A percentile compares a stretch with the other conserved stretches of the same genome.
Conservation (phyloP, 2,113 vertebrate species). For the Xiphophorus couchianus region DNA sequence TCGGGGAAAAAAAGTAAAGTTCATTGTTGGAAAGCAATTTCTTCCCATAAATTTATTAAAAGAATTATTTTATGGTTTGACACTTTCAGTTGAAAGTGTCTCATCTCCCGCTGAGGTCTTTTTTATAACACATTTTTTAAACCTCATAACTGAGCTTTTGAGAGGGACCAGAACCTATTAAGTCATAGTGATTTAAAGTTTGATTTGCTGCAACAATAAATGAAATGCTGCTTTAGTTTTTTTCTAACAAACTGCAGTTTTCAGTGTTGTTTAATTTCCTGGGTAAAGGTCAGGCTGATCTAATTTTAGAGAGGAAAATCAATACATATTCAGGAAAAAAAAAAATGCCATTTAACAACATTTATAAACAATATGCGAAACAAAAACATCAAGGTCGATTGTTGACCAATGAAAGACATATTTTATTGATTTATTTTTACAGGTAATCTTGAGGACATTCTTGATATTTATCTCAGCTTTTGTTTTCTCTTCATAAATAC, state of each 20-base stretch:
- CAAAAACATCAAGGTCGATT: not conserved
- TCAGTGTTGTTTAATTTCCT: not conserved
- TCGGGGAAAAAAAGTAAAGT: not conserved
- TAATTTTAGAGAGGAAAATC: not conserved
- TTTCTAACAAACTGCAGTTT: not conserved
- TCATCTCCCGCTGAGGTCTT: not conserved
- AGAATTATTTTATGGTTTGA: not conserved
- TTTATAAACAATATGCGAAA: not conserved
- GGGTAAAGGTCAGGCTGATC: not conserved
- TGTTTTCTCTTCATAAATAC: not conserved
- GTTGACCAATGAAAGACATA: not conserved
- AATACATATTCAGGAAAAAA: not conserved
- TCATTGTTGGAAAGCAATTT: not conserved
- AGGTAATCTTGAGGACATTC: not conserved
- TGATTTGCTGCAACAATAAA: not conserved
- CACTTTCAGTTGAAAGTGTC: not conserved
- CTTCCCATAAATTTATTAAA: not conserved
- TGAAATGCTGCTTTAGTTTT: not conserved
- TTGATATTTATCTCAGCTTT: not conserved
- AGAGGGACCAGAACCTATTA: not conserved
- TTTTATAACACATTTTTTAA: not conserved
- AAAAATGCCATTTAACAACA: not conserved
- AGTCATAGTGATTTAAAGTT: not conserved
- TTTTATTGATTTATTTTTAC: not conserved
- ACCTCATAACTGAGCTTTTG: not conserved